A percentile compares a stretch with the other conserved stretches of the same genome.
Evolutionary conservation across 2,888 invertebrate genomes (phyloP).

Genomic region (Apomyelois bistriatella): DNA sequence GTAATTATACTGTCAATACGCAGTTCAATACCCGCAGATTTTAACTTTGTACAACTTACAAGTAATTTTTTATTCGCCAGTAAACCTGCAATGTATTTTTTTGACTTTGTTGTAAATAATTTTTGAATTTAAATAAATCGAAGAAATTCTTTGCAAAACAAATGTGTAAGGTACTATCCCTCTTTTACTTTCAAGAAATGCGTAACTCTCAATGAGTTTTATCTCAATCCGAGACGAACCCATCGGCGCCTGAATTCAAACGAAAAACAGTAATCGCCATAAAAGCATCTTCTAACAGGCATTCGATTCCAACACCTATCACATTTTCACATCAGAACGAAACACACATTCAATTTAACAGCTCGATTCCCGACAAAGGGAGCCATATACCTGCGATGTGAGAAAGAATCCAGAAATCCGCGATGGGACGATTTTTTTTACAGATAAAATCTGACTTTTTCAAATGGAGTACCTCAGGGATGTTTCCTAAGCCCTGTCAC

Average conservation of each 20-base stretch:
- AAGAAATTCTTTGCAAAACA: no score
- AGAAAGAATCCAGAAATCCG: constrained; percentile 4
- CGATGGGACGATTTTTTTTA: constrained; percentile 20
- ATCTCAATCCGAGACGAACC: constrained; percentile 8
- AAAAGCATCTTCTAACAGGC: constrained; percentile 11
- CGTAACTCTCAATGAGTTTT: not conserved
- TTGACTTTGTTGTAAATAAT: no score
- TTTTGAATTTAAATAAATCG: no score
- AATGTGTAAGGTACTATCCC: no score
- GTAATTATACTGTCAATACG: no score
- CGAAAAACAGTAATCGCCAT: constrained; percentile 9
- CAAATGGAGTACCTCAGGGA: constrained; percentile 12
- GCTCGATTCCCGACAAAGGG: constrained; percentile 16
- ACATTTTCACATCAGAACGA: constrained; percentile 23
- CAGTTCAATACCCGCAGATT: no score
- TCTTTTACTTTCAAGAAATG: not conserved
- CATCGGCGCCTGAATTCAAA: constrained; percentile 2
- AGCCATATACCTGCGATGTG: constrained; percentile 17
- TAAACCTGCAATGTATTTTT: no score
- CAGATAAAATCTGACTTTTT: constrained; percentile 21
- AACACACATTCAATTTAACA: constrained; percentile 19
- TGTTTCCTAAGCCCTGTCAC: constrained; percentile 1
- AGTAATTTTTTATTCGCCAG: no score
- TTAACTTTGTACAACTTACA: no score
- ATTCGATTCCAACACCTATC: constrained; percentile 17